A percentile compares a stretch with the other conserved stretches of the same genome.
Evolutionary conservation across 2,888 invertebrate species (phyloP).

Genomic region (Alentia gelatinosa): DNA sequence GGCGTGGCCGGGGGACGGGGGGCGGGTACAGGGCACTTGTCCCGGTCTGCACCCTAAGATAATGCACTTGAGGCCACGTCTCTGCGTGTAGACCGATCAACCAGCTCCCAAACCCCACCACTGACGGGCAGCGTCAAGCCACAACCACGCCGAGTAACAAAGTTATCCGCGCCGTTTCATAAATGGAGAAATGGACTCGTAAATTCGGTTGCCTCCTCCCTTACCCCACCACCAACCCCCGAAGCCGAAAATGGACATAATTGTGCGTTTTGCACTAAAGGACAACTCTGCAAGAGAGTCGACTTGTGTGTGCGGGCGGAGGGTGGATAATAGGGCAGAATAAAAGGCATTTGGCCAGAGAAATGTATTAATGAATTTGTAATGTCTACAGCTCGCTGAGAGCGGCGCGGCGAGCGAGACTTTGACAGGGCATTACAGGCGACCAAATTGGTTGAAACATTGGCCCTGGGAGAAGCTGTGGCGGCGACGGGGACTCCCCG

Average conservation of each 20-base stretch:
- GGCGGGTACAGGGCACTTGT: neutral
- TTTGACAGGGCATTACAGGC: constrained; percentile 43
- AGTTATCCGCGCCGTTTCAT: constrained; percentile 11
- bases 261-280: constrained; percentile 38
- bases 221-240: too few relatives aligned
- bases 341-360: constrained; percentile 45
- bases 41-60: neutral
- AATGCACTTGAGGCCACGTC: neutral
- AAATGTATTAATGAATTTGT: constrained; percentile 51
- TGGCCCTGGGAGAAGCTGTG: neutral
- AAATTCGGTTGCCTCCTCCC: neutral
- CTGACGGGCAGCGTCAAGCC: neutral
- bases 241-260: constrained; percentile 25
- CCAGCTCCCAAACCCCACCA: neutral
- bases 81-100: neutral
- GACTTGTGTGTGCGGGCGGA: neutral
- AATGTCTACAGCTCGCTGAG: neutral
- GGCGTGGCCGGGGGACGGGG: neutral
- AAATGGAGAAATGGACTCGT: constrained; percentile 39
- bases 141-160: neutral
- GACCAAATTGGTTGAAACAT: constrained; percentile 40
- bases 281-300: neutral
- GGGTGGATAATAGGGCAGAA: constrained; percentile 44
- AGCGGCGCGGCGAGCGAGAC: neutral
- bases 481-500: neutral